Conservation (phyloP, 2,113 vertebrate genomes). For the Abramis brama region DNA sequence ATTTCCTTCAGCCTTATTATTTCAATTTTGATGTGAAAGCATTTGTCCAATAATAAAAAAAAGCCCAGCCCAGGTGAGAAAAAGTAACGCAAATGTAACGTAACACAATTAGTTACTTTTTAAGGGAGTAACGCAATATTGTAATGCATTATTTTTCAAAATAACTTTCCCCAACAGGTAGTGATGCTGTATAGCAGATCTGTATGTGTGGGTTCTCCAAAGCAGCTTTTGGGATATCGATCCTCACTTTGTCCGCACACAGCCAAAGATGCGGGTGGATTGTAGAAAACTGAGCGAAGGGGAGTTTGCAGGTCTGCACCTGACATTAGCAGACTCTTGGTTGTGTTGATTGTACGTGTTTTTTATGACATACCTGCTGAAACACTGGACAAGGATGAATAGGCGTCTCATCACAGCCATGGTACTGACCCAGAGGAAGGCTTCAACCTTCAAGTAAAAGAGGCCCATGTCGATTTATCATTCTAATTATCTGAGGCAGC, state of each 20-base stretch:
- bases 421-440: slow-evolving; percentile 50
- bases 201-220: slow-evolving; percentile 58
- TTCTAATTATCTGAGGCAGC: slow-evolving; percentile 73
- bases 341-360: slow-evolving; percentile 40
- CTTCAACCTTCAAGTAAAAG: slow-evolving; percentile 40
- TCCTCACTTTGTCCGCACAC: slow-evolving; percentile 25
- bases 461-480: slow-evolving; percentile 70
- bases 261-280: slow-evolving; percentile 39
- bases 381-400: slow-evolving; percentile 42
- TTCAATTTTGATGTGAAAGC: too few relatives aligned
- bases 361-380: slow-evolving; percentile 49
- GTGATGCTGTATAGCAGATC: slow-evolving; percentile 61
- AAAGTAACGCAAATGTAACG: too few relatives aligned
- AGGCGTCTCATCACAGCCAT: slow-evolving; percentile 41
- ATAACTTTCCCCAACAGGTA: too few relatives aligned
- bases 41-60: too few relatives aligned
- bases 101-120: too few relatives aligned
- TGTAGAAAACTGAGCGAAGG: slow-evolving; percentile 14
- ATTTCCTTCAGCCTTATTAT: too few relatives aligned
- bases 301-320: slow-evolving; percentile 65
- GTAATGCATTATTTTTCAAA: too few relatives aligned
- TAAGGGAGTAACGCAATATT: too few relatives aligned
- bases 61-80: too few relatives aligned
- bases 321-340: slow-evolving; percentile 61
- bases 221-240: slow-evolving; percentile 52